Base-by-base conservation (phyloP, 2,113 vertebrate species). In the Rhabdomys dilectus region DNA sequence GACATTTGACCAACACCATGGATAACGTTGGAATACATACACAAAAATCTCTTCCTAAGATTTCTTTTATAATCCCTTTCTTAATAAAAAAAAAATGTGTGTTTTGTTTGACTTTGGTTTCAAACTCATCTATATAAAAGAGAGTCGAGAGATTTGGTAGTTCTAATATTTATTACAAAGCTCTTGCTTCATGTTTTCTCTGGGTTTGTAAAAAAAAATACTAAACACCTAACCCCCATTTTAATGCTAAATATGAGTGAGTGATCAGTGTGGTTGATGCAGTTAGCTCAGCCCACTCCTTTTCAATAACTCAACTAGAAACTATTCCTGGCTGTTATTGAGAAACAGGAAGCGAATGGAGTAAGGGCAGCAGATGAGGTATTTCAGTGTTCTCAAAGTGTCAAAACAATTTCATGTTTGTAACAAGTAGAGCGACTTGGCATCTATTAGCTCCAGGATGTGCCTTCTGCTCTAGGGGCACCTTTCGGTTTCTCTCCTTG, bases 371-470 rank as follows among this genome's bases (percentile, higher is more conserved):
- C 58, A 64, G 91, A 93, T 62, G 42, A 89, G 39, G 58, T 64
- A 48, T 90, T 64, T 45, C 64, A 48, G 16, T 85, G 75, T 94
- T 90, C 77, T 76, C 72, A 62, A 96, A 81, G 22, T 42, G n/a
- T 66, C 34, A 91, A 29, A 93, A 86, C 24, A 81, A 70, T 76
- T 81, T 11, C 16, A 9, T 13, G 9, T 76, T 48, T 39, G 45
- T 80, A 31, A 36, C 62, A 87, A 60, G 16, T 75, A 91, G 75
- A 56, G 21, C 36, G 77, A 3, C 16, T 77, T 62, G 36, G 86
- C 36, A 12, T 45, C 8, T 3, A 8, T 82, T n/a, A 70, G 48
- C 34, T 22, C 72, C 42, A 85, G 93, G 31, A 3, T 48, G 36
- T 56, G 36, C 58, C 80, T 84, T 81, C 88, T 73, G 34, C 22